Percentiles rank a stretch among this genome's conserved stretches.
These are phyloP conservation scores for Catagonus wagneri DNA, from an alignment of 2,113 vertebrate genomes.

Conservation along the genomic window DNA sequence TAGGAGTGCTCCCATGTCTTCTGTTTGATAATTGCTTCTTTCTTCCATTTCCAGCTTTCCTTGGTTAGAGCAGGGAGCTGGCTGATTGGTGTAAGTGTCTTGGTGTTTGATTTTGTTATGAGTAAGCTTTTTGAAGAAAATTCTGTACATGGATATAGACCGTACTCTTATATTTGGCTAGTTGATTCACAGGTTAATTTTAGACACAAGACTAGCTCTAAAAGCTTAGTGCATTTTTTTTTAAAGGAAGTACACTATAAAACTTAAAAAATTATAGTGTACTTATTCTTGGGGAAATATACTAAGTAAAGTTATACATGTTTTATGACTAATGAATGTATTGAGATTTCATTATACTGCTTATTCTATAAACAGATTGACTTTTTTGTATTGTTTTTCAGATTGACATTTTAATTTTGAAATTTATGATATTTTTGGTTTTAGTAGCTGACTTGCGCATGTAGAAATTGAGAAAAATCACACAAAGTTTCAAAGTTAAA, in stretches of 20 bases:
- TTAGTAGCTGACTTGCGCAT: neutral
- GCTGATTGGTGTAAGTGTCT: neutral
- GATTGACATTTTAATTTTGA: slow-evolving; percentile 46
- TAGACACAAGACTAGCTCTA: neutral
- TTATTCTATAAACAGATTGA: slow-evolving; percentile 23
- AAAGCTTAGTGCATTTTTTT: neutral
- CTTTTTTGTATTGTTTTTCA: neutral
- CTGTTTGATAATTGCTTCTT: neutral
- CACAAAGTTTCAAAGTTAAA: neutral
- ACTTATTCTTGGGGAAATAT: neutral
- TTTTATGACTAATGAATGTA: slow-evolving; percentile 38
- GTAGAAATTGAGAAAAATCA: slow-evolving; percentile 13
- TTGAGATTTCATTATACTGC: neutral
- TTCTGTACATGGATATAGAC: neutral
- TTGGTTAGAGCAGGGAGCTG: neutral
- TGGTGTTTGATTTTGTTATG: slow-evolving; percentile 19
- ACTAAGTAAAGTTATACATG: neutral
- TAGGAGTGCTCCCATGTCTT: neutral
- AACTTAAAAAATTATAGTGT: neutral
- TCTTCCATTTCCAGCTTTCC: slow-evolving; percentile 12
- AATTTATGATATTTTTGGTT: slow-evolving; percentile 34
- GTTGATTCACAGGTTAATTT: slow-evolving; percentile 46
- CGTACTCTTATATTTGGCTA: neutral
- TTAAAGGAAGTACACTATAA: slow-evolving; percentile 7
- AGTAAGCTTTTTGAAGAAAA: slow-evolving; percentile 54